Evolutionary conservation across 2,797 vertebrate species (phyloP).

Genomic region (Schizothorax lantsangensis): DNA sequence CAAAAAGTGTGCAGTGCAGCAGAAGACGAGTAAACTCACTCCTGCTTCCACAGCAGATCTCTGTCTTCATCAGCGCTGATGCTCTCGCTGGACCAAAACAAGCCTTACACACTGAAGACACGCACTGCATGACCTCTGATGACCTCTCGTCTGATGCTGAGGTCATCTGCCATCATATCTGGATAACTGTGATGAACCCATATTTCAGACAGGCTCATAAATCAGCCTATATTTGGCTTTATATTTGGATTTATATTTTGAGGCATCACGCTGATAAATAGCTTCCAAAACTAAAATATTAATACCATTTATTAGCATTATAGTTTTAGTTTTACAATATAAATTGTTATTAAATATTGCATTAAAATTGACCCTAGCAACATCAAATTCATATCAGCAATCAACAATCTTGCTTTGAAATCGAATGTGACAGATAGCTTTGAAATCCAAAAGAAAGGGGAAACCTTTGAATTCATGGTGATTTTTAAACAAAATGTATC

Average conservation of each 20-base stretch:
- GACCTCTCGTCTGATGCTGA: neutral
- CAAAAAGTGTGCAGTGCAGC: constrained; percentile 39
- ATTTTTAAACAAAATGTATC: neutral
- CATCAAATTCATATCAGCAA: neutral
- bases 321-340: neutral
- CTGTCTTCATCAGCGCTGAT: neutral
- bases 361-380: neutral
- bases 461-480: neutral
- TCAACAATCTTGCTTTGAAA: neutral
- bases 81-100: neutral
- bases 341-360: neutral
- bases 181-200: neutral
- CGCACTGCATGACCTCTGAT: neutral
- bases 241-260: neutral
- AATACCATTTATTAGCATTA: neutral
- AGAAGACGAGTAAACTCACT: constrained; percentile 19
- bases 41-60: too few relatives aligned
- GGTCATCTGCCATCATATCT: neutral
- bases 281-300: neutral
- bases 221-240: neutral
- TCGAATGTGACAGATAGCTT: neutral
- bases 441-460: neutral
- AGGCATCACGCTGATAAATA: neutral
- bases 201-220: neutral
- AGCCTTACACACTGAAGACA: neutral